These are phyloP conservation scores for Agriotes lineatus DNA, from an alignment of 2,888 invertebrate genomes.

Conservation along the genomic window DNA sequence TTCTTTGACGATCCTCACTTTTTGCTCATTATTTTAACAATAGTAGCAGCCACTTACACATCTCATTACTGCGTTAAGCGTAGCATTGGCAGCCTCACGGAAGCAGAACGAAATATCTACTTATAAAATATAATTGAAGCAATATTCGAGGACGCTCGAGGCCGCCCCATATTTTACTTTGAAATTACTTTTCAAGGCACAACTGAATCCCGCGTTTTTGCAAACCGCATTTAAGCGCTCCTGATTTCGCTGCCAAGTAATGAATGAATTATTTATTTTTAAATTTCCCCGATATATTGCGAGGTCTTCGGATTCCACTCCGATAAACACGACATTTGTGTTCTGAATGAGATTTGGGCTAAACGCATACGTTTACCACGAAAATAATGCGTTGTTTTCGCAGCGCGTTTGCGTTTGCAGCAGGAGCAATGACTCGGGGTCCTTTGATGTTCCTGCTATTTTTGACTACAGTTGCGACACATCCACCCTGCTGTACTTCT, in stretches of 20 bases:
- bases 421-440: constrained; percentile 13
- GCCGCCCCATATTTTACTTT: constrained; percentile 9
- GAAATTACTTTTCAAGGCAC: constrained; percentile 4
- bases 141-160: not conserved
- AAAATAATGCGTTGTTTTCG: constrained; percentile 16
- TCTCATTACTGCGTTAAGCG: not conserved
- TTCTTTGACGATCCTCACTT: not conserved
- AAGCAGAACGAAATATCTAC: not conserved
- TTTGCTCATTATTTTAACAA: constrained; percentile 1
- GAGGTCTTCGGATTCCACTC: not conserved
- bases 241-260: not conserved
- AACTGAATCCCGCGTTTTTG: not conserved
- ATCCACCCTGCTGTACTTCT: not conserved
- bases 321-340: constrained; percentile 2
- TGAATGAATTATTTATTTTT: constrained; percentile 11
- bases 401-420: not conserved
- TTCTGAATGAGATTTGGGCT: constrained; percentile 10
- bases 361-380: constrained; percentile 4
- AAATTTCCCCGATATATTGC: not conserved
- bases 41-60: not conserved
- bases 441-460: constrained; percentile 15
- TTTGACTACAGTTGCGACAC: constrained; percentile 9
- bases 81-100: not conserved
- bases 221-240: not conserved
- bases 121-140: constrained; percentile 10